phyloP scores from a whole-genome alignment of 2,888 invertebrate genomes.

The Ganaspis brasiliensis region DNA sequence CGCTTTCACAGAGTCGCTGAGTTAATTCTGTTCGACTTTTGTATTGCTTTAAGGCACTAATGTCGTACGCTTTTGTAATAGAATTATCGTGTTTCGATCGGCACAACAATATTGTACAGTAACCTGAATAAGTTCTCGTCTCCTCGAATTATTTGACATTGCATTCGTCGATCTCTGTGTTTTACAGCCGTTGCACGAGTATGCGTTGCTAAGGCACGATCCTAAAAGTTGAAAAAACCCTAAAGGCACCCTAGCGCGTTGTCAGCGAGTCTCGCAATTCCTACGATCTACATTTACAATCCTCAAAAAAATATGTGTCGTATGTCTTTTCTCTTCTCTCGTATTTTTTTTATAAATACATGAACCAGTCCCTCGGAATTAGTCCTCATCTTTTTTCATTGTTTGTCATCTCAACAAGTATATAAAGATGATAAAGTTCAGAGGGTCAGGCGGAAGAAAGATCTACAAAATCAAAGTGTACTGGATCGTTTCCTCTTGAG shows the following conservation, averaged over 20 bases:
- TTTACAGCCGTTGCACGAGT: slow-evolving; percentile 42
- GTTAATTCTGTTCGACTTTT: slow-evolving; percentile 22
- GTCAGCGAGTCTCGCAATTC: slow-evolving; percentile 46
- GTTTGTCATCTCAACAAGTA: background rate
- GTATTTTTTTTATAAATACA: slow-evolving; percentile 6
- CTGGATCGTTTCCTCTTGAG: slow-evolving; percentile 52
- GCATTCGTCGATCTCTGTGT: slow-evolving; percentile 41
- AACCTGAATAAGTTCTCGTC: slow-evolving; percentile 37
- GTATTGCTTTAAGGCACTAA: slow-evolving; percentile 54
- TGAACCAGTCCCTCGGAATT: background rate
- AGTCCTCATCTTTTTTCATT: background rate
- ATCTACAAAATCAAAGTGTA: slow-evolving; percentile 42
- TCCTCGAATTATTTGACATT: background rate
- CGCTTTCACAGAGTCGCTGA: slow-evolving; percentile 26
- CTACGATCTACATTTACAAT: slow-evolving; percentile 57
- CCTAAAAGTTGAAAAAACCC: slow-evolving; percentile 70
- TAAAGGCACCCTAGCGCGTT: slow-evolving; percentile 75
- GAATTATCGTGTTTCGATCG: slow-evolving; percentile 28
- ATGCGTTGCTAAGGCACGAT: slow-evolving; percentile 76
- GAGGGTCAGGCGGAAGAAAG: slow-evolving; percentile 39
- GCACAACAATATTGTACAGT: slow-evolving; percentile 34
- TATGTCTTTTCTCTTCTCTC: slow-evolving; percentile 51
- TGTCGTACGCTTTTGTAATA: slow-evolving; percentile 42
- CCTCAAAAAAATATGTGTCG: slow-evolving; percentile 61
- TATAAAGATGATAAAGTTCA: background rate